These are phyloP conservation scores for Apostichopus japonicus DNA, from an alignment of 35 echinoderm and acorn worm genomes.

Conservation along the genomic window DNA sequence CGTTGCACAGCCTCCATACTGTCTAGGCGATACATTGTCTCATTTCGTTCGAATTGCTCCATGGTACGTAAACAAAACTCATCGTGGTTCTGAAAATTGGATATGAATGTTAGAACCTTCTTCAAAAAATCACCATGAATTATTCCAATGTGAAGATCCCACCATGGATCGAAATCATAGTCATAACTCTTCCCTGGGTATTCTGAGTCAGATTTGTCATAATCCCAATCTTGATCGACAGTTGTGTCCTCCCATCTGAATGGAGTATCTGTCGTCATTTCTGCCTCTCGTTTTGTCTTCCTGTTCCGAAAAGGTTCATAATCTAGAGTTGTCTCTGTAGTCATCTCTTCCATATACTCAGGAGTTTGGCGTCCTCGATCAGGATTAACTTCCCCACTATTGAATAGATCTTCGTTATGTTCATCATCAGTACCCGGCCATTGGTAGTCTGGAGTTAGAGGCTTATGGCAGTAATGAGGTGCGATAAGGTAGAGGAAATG, in stretches of 20 bases:
- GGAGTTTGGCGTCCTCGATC: not conserved
- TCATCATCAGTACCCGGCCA: conserved; percentile 17
- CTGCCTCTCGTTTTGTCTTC: not conserved
- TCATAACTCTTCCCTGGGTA: not conserved
- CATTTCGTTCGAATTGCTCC: not conserved
- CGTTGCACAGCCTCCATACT: not conserved
- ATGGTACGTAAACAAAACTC: conserved; percentile 7
- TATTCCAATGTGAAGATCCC: conserved; percentile 24
- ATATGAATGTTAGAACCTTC: not conserved
- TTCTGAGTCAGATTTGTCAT: not conserved
- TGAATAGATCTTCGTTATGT: not conserved
- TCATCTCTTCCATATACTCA: not conserved
- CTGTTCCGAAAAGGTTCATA: not conserved
- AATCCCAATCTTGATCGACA: not conserved
- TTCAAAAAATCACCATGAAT: conserved; percentile 1
- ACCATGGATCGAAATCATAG: conserved; percentile 15
- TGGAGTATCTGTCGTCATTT: not conserved
- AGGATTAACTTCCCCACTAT: not conserved
- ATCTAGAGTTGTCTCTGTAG: not conserved
- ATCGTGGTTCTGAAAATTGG: not conserved
- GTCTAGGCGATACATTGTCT: conserved; percentile 12
- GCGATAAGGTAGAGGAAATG: conserved; percentile 4
- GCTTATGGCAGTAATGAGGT: conserved; percentile 23
- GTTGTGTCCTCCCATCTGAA: not conserved
- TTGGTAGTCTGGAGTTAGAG: conserved; percentile 15